A percentile compares a stretch with the other conserved stretches of the same genome.
Conservation (phyloP, 1,140 invertebrate species). For the Drosophila repleta region DNA sequence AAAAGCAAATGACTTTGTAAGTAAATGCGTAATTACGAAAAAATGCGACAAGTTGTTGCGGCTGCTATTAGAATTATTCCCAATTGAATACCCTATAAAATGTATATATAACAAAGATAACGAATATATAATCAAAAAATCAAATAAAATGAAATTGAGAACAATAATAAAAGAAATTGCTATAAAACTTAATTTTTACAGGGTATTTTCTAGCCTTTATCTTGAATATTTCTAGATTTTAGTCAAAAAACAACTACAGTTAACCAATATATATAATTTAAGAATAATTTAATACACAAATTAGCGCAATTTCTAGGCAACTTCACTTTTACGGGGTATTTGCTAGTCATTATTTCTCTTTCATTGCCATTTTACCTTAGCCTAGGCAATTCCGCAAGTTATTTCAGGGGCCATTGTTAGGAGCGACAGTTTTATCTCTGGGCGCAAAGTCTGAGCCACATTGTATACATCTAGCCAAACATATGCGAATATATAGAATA, state of each 20-base stretch:
- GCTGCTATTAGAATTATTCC: conserved; percentile 25
- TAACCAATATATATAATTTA: too few species aligned
- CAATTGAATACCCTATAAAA: conserved; percentile 4
- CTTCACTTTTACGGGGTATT: background rate
- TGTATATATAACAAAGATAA: background rate
- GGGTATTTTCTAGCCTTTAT: too few species aligned
- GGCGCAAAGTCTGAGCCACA: background rate
- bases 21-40: conserved; percentile 72
- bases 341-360: background rate
- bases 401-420: conserved; percentile 4
- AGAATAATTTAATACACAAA: too few species aligned
- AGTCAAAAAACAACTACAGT: too few species aligned
- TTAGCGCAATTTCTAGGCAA: background rate
- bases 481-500: conserved; percentile 41
- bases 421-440: conserved; percentile 15
- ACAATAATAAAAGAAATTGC: background rate
- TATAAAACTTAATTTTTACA: too few species aligned
- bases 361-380: background rate
- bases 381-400: background rate
- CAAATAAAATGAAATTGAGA: too few species aligned
- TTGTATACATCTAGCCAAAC: conserved; percentile 8
- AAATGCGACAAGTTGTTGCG: conserved; percentile 49
- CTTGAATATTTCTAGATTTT: too few species aligned
- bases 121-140: background rate
- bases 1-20: conserved; percentile 62